Conservation (phyloP, 2,113 vertebrate genomes). For the Procavia capensis region DNA sequence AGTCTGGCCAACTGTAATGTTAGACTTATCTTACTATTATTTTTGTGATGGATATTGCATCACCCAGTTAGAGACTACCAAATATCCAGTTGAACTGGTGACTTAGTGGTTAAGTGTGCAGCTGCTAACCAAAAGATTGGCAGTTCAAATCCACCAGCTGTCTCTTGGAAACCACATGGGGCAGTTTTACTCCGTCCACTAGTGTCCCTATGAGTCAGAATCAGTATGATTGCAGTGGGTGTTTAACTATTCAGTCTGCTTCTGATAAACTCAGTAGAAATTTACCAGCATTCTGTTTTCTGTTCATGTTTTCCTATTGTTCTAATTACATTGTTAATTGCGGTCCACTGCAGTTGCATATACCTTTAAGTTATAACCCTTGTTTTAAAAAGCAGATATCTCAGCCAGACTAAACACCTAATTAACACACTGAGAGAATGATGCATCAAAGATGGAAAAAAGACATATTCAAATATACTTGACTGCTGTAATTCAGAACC, state of each 20-base stretch:
- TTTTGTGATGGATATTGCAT: not conserved
- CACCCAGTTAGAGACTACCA: not conserved
- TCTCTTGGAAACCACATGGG: no score
- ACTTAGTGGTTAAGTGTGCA: no score
- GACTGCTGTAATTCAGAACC: not conserved
- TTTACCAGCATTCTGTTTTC: not conserved
- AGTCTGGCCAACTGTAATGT: not conserved
- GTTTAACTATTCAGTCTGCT: not conserved
- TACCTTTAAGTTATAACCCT: not conserved
- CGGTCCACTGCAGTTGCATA: not conserved
- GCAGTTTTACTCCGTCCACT: no score
- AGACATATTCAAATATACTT: not conserved
- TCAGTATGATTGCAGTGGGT: no score
- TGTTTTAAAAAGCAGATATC: not conserved
- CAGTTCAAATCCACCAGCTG: no score
- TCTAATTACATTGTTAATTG: not conserved
- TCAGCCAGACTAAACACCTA: not conserved
- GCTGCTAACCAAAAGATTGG: no score
- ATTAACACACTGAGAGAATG: not conserved
- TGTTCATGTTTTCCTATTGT: not conserved
- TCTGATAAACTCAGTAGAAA: slow-evolving; percentile 8
- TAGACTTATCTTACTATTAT: not conserved
- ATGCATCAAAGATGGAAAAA: not conserved
- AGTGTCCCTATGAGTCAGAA: no score
- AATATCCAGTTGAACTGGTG: slow-evolving; percentile 24